Evolutionary conservation across 2,888 invertebrate species (phyloP).

Genomic region (Yponomeuta sedellus): DNA sequence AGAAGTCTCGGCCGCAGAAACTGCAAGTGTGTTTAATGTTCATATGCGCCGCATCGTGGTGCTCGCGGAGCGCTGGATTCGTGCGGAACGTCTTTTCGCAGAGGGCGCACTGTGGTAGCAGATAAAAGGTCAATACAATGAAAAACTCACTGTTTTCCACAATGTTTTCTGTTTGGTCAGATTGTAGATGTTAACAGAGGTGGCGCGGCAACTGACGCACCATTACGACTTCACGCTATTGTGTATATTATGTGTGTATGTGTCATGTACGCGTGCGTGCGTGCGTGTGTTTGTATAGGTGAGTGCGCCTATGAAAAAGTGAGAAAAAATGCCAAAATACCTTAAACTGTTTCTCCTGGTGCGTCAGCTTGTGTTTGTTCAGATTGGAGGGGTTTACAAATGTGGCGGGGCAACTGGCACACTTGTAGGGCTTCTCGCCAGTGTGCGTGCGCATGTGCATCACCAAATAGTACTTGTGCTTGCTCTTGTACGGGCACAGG

Average conservation of each 20-base stretch:
- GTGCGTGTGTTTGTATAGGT: too few relatives aligned
- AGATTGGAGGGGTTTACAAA: slow-evolving; percentile 81
- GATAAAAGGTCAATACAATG: neutral
- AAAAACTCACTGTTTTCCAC: neutral
- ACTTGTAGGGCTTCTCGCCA: slow-evolving; percentile 68
- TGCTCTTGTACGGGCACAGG: slow-evolving; percentile 68
- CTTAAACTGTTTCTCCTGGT: slow-evolving; percentile 70
- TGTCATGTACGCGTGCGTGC: neutral
- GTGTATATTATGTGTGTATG: too few relatives aligned
- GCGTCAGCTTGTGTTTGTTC: slow-evolving; percentile 79
- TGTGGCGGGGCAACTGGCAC: slow-evolving; percentile 71
- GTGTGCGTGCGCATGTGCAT: slow-evolving; percentile 76
- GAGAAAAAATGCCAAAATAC: slow-evolving; percentile 28
- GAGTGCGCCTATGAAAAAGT: neutral
- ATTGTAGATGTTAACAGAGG: too few relatives aligned
- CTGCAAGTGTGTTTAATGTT: slow-evolving; percentile 67
- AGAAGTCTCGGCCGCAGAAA: slow-evolving; percentile 63
- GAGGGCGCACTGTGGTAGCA: slow-evolving; percentile 44
- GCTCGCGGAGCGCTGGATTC: slow-evolving; percentile 62
- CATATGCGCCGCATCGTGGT: slow-evolving; percentile 66
- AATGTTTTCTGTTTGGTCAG: too few relatives aligned
- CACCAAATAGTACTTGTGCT: slow-evolving; percentile 69
- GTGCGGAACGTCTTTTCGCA: slow-evolving; percentile 69
- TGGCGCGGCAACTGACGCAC: too few relatives aligned
- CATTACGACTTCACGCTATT: too few relatives aligned